Evolutionary conservation across 2,113 vertebrate species (phyloP), one percentile per base, ranked within the genome.

Genomic region (Sminthopsis crassicaudata): DNA sequence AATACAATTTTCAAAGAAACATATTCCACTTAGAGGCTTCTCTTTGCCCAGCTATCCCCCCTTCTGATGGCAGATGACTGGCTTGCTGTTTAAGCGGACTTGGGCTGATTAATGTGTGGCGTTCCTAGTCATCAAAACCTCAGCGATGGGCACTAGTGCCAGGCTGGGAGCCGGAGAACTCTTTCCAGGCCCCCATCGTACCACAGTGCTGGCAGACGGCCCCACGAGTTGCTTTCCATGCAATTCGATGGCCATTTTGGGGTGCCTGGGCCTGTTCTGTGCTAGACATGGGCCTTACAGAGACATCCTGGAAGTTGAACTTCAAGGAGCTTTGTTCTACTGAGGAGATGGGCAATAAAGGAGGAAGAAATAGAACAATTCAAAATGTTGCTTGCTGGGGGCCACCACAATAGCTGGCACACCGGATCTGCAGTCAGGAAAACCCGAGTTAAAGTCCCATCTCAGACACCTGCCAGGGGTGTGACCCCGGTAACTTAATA

Each of bases 1-100:
- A 98, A 98, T 94, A 97, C 93, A 96, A 89, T 97, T 98, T 98
- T 98, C 95, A 96, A 96, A 96, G 96, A 98, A 98, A 97, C 92
- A 95, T 93, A 93, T 94, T 96, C 95, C 96, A 97, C 92, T 97
- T 90, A 94, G 93, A 95, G 95, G 95, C 92, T 97, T 96, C 94
- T 94, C 53, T 98, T 98, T 97, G 91, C 97, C 89, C 96, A 96
- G 91, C 94, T 96, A 12, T 97, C 98, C 97, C 95, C 94, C 95
- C 96, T 98, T 96, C 97, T 97, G 97, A 97, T 97, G 91, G 97
- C 96, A 96, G 97, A 97, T 96, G 95, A 95, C 96, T 97, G 95
- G 96, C 24, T 95, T 98, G 90, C 92, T 95, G 95, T 97, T 98
- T 97, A 96, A 97, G 94, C 96, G 96, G 97, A 96, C 94, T 96